Evolutionary conservation across 2,113 vertebrate species (phyloP), one percentile per base, ranked within the genome.

Genomic region (Lasiurus cinereus): DNA sequence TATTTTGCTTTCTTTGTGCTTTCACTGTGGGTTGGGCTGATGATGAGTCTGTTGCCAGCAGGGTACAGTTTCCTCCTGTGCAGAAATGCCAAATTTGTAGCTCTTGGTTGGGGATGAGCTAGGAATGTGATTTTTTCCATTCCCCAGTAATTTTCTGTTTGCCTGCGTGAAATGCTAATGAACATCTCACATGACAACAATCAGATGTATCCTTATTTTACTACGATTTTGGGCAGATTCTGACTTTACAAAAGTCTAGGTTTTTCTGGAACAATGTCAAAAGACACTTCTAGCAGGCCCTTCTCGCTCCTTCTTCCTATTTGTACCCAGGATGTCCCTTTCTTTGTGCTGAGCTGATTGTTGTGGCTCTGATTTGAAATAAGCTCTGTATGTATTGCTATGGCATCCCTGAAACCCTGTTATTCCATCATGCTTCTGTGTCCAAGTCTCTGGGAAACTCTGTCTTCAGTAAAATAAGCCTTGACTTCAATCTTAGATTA

Each of bases 161-260:
- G 91, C 88, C 83, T 96, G 92, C 85, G 36, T 91, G 78, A 97
- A 97, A 97, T 97, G 92, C 91, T 97, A 96, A 96, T 84, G 96
- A 97, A 77, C 48, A 54, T 72, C 78, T 96, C 90, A 95, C 83
- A 80, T 74, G 88, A 93, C 22, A 90, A 83, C 86, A 86, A 67
- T 90, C 79, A 80, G 84, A 91, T 31, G 9, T 46, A 91, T 69
- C 39, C 66, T 82, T 77, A 66, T 78, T 90, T 90, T 79, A 91
- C 74, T 79, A 90, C 74, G 89, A 92, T 94, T 96, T 96, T 91
- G 70, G 91, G 86, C 70, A 96, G 56, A 59, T 89, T 80, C 33
- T 70, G 33, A 96, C 90, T 95, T 73, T 86, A 21, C 39, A 48
- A 73, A 73, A 76, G 85, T 95, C 90, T 95, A 59, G 66, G 27